Evolutionary conservation across 2,888 invertebrate genomes (phyloP).

Genomic region (Autographa gamma): DNA sequence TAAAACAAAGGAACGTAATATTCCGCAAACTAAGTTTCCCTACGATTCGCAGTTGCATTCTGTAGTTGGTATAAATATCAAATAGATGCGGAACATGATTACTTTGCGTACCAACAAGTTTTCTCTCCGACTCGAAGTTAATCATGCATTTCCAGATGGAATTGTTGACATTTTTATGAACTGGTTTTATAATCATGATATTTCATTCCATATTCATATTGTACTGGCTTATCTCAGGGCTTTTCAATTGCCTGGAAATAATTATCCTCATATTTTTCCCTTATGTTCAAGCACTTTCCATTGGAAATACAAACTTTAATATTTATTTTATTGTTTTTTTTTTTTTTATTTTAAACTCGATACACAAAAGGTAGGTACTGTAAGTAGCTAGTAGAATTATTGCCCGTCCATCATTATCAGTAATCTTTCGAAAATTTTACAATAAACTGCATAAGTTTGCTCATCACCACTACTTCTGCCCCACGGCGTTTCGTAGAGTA

Average conservation of each 20-base stretch:
- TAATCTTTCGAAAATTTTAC: too few species aligned
- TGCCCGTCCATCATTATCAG: too few species aligned
- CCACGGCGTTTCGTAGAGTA: neutral
- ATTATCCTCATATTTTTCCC: too few species aligned
- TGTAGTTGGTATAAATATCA: conserved; percentile 37
- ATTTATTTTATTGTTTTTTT: too few species aligned
- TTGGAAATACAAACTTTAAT: too few species aligned
- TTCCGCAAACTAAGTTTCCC: conserved; percentile 35
- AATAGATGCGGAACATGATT: conserved; percentile 14
- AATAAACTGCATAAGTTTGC: too few species aligned
- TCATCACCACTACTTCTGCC: neutral
- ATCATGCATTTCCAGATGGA: conserved; percentile 6
- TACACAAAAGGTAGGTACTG: too few species aligned
- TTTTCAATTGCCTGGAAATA: too few species aligned
- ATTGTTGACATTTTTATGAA: neutral
- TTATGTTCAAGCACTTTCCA: too few species aligned
- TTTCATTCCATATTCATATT: neutral
- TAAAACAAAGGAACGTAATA: conserved; percentile 42
- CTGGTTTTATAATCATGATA: neutral
- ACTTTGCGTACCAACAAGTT: conserved; percentile 2
- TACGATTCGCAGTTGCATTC: conserved; percentile 29
- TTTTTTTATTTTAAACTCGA: too few species aligned
- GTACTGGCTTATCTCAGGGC: too few species aligned
- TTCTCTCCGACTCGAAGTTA: neutral
- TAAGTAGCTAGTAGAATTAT: too few species aligned